Base-by-base conservation (phyloP, 2,888 invertebrate genomes). In the Drosophila gaucha region DNA sequence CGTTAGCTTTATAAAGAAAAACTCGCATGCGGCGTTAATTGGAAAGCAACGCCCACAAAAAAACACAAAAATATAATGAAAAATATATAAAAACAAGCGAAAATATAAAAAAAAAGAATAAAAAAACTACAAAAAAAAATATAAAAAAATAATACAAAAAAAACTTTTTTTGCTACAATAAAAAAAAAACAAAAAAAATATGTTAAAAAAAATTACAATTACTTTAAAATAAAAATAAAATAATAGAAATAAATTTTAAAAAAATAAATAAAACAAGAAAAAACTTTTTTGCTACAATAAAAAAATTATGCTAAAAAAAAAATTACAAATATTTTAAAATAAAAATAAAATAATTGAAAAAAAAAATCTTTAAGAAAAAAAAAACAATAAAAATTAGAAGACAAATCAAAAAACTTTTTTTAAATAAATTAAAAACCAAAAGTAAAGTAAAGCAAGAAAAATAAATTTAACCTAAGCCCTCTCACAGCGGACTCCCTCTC, bases 1-100 rank as follows among this genome's bases (percentile, higher is more conserved):
- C 26, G 18, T 44, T 6, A 18, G 43, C 43, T 44, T 44, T 14
- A 41, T n/a, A 24, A 24, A 8, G 6, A n/a, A 30, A n/a, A 8
- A 20, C 20, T 6, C n/a, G 20, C 20, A 30, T 9, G 20, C 30
- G 31, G 26, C 30, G 46, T 20, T 44, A 30, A 28, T 44, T 46
- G 31, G n/a, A 20, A 5, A 46, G 24, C 20, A 46, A 46, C 46
- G 46, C 46, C 46, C 31, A 46, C 31, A 28, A 31, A 22, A 22
- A 22, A 22, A 22, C 22, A 22, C 5, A 22, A 3, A 22, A 2
- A 22, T 22, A 22, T 22, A 22, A 22, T 22, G 2, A 3, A 22
- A 22, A 22, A 22, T 22, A 22, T 22, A 22, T 22, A n/a, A n/a
- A n/a, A n/a, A n/a, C n/a, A n/a, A n/a, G n/a, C n/a, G n/a, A n/a